Evolutionary conservation across 2,797 vertebrate species (phyloP), one percentile per base, ranked within the genome.

Genomic region (Phalanger gymnotis): DNA sequence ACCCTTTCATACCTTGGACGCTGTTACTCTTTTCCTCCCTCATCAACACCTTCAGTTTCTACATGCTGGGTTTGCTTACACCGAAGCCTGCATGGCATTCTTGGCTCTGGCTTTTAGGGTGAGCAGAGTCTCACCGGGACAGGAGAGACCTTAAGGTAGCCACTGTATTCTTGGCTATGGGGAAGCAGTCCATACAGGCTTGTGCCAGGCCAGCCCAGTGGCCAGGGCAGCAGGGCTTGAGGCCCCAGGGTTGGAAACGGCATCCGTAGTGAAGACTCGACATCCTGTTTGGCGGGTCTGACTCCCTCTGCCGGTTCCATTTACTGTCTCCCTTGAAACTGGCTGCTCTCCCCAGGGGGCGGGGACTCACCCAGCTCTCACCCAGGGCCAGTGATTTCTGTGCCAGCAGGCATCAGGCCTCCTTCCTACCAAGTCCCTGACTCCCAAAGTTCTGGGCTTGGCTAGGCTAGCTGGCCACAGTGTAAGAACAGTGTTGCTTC

Each of bases 281-380:
- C 95, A 94, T 96, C 97, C 94, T 94, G 97, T 90, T 92, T 94
- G 94, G 92, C 47, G 7, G 47, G 96, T 95, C 58, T 54, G 53
- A 92, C 93, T 92, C 95, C 92, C 54, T 58, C 52, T 5, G 30
- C 40, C 5, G 4, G 94, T 95, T 97, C 89, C 0, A 89, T 91
- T 98, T 98, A 97, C 96, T 54, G 89, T 91, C 96, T 90, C 90
- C 93, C 91, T 58, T 93, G 92, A 96, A 96, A 95, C 95, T 92
- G 92, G 91, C 91, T 0, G 6, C 52, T 57, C 90, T 61, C 90
- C 51, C 90, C 90, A 34, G 51, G 34, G 95, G 96, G 87, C 94
- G 90, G 95, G 95, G 95, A 22, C 94, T 92, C 87, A 94, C 52
- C 54, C 91, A 27, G 73, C 73, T 87, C 73, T 87, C 73, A 87